These are phyloP conservation scores for Rynchops niger DNA, from an alignment of 2,113 vertebrate species.

Conservation along the genomic window DNA sequence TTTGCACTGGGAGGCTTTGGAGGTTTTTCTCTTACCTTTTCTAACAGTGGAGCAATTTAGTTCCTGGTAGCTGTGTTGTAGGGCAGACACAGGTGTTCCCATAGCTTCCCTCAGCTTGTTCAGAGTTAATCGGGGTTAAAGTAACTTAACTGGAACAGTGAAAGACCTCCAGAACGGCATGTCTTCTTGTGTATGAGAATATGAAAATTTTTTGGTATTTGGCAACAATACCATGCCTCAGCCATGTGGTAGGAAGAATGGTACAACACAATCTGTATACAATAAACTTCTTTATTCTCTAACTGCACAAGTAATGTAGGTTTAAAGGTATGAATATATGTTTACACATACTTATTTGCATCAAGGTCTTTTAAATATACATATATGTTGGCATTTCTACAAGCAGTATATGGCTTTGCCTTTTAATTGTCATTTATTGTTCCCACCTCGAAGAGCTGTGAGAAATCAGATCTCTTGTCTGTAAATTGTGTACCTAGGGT, in stretches of 20 bases:
- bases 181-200: neutral
- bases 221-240: neutral
- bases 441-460: neutral
- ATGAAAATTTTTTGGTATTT: neutral
- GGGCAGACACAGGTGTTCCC: neutral
- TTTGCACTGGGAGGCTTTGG: neutral
- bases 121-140: neutral
- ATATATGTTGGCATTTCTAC: neutral
- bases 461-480: neutral
- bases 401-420: neutral
- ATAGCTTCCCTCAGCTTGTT: neutral
- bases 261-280: neutral
- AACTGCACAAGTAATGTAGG: neutral
- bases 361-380: neutral
- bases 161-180: neutral
- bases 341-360: neutral
- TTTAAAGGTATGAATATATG: neutral
- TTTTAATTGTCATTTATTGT: neutral
- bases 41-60: neutral
- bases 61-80: neutral
- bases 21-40: neutral
- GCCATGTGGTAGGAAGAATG: neutral
- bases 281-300: neutral
- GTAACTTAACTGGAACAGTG: neutral
- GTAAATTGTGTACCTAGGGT: neutral